Conservation (phyloP, 2,888 invertebrate species). For the Cynaeus angustus region DNA sequence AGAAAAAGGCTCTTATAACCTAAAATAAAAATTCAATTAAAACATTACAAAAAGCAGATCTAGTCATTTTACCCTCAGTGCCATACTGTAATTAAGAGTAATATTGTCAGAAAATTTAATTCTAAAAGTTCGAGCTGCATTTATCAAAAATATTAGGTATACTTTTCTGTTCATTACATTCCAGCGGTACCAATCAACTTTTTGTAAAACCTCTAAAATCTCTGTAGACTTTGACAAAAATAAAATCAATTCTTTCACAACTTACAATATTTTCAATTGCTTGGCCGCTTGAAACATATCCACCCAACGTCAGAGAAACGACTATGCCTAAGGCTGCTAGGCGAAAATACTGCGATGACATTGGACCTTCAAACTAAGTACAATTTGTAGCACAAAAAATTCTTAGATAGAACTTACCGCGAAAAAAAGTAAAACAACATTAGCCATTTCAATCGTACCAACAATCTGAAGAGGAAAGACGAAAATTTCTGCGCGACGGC, state of each 20-base stretch:
- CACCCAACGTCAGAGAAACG: neutral
- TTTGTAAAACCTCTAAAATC: neutral
- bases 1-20: neutral
- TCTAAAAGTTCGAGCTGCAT: neutral
- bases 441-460: neutral
- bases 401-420: neutral
- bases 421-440: neutral
- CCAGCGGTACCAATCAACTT: constrained; percentile 1
- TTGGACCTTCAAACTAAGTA: neutral
- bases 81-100: neutral
- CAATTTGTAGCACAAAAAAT: neutral
- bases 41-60: no score
- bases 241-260: neutral
- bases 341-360: neutral
- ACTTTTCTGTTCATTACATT: neutral
- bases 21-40: neutral
- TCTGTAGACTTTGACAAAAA: neutral
- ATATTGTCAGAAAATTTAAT: neutral
- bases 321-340: neutral
- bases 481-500: neutral
- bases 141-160: neutral
- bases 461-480: constrained; percentile 1
- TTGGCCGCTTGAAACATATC: neutral
- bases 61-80: neutral
- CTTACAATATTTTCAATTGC: neutral